Evolutionary conservation across 2,888 invertebrate species (phyloP).

Genomic region (Eupeodes latifasciatus): DNA sequence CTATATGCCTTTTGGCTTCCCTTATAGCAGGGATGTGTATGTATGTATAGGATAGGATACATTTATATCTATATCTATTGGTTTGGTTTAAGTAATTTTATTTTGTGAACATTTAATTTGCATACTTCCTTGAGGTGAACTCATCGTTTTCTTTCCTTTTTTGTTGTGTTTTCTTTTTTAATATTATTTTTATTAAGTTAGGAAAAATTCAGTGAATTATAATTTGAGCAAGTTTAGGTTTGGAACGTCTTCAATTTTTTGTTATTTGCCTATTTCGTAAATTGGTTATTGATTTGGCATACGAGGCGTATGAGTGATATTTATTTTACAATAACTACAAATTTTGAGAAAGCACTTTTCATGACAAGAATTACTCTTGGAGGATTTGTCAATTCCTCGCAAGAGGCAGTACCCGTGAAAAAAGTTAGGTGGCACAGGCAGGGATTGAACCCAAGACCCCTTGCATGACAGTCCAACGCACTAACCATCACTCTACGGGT

Average conservation of each 20-base stretch:
- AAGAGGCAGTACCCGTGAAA: too few relatives aligned
- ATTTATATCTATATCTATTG: slow-evolving; percentile 1
- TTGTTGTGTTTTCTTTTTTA: neutral
- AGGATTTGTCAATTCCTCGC: too few relatives aligned
- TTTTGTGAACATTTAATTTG: slow-evolving; percentile 48
- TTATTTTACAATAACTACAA: neutral
- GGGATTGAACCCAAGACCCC: too few relatives aligned
- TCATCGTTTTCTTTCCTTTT: neutral
- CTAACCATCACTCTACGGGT: too few relatives aligned
- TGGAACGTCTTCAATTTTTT: neutral
- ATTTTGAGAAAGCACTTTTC: too few relatives aligned
- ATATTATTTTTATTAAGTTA: slow-evolving; percentile 11
- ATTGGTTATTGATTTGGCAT: neutral
- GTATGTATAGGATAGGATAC: neutral
- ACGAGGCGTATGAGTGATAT: slow-evolving; percentile 17
- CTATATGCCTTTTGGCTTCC: slow-evolving; percentile 19
- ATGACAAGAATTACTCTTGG: too few relatives aligned
- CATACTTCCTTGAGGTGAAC: slow-evolving; percentile 48
- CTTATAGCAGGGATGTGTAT: neutral
- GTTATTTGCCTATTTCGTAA: neutral
- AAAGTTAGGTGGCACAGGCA: too few relatives aligned
- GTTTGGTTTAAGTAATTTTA: slow-evolving; percentile 1
- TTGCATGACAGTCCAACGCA: too few relatives aligned
- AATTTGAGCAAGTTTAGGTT: neutral
- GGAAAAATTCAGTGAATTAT: slow-evolving; percentile 13